A percentile compares a stretch with the other conserved stretches of the same genome.
Evolutionary conservation across 2,113 vertebrate species (phyloP).

Genomic region (Edolisoma coerulescens): DNA sequence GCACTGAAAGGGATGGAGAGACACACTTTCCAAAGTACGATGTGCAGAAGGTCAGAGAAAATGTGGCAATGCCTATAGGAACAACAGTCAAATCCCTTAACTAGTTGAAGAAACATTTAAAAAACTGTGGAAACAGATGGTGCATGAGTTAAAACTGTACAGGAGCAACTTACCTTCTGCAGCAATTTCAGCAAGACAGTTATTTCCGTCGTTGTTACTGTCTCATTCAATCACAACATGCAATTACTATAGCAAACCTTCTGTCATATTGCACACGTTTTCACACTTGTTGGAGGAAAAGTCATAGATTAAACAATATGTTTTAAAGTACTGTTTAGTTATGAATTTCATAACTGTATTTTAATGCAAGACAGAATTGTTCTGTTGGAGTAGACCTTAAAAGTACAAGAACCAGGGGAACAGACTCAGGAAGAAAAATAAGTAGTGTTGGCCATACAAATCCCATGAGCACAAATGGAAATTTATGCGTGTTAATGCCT

Average conservation of each 20-base stretch:
- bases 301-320: slow-evolving; percentile 50
- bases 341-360: slow-evolving; percentile 7
- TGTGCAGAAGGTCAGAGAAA: slow-evolving; percentile 4
- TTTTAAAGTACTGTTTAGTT: slow-evolving; percentile 44
- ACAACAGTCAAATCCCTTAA: not conserved
- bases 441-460: not conserved
- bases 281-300: slow-evolving; percentile 45
- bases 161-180: slow-evolving; percentile 42
- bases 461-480: not conserved
- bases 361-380: not conserved
- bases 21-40: not conserved
- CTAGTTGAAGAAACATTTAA: slow-evolving; percentile 35
- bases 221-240: slow-evolving; percentile 55
- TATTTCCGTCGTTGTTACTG: slow-evolving; percentile 17
- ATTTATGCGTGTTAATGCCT: not conserved
- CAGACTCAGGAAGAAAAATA: not conserved
- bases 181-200: slow-evolving; percentile 18
- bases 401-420: not conserved
- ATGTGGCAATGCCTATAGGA: not conserved
- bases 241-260: slow-evolving; percentile 46
- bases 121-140: slow-evolving; percentile 53
- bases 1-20: not conserved
- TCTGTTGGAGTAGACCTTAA: not conserved
- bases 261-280: not conserved
- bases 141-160: slow-evolving; percentile 39